A percentile compares a stretch with the other conserved stretches of the same genome.
phyloP scores from a whole-genome alignment of 2,113 vertebrate species.

The Nerophis lumbriciformis region DNA sequence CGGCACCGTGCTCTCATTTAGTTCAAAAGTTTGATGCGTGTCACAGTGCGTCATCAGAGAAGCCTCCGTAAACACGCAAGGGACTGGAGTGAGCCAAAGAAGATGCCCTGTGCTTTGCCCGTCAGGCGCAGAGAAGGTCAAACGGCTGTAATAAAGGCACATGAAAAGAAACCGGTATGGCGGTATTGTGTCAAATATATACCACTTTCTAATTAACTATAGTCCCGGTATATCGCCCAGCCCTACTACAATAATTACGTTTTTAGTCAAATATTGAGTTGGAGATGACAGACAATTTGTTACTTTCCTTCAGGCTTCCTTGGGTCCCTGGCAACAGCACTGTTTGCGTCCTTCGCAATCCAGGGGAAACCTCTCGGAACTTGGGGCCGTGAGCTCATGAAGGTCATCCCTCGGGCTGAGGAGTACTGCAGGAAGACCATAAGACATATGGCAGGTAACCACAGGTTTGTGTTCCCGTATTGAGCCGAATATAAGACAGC shows the following conservation, averaged over 20 bases:
- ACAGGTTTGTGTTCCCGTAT: conserved; percentile 1
- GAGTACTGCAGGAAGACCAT: conserved; percentile 94
- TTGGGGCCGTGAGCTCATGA: conserved; percentile 92
- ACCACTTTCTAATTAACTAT: too few species aligned
- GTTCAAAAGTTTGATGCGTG: too few species aligned
- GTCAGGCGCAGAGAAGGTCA: too few species aligned
- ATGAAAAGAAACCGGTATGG: too few species aligned
- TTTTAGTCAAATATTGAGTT: background rate
- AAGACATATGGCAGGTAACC: conserved; percentile 88
- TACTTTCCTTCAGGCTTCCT: conserved; percentile 79
- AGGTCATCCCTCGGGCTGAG: conserved; percentile 81
- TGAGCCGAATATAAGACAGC: background rate
- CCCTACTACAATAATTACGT: background rate
- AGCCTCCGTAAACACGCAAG: too few species aligned
- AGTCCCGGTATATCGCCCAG: too few species aligned
- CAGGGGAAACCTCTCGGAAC: conserved; percentile 83
- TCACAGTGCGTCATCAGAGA: too few species aligned
- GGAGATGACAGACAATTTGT: conserved; percentile 2
- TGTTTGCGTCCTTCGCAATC: conserved; percentile 87
- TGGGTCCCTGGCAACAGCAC: conserved; percentile 85
- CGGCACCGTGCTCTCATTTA: too few species aligned
- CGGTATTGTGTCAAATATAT: too few species aligned
- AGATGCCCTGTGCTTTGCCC: too few species aligned
- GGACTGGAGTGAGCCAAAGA: too few species aligned
- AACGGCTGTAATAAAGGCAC: too few species aligned